phyloP scores from a whole-genome alignment of 2,797 vertebrate genomes.

The Mormyrops attenuatus region DNA sequence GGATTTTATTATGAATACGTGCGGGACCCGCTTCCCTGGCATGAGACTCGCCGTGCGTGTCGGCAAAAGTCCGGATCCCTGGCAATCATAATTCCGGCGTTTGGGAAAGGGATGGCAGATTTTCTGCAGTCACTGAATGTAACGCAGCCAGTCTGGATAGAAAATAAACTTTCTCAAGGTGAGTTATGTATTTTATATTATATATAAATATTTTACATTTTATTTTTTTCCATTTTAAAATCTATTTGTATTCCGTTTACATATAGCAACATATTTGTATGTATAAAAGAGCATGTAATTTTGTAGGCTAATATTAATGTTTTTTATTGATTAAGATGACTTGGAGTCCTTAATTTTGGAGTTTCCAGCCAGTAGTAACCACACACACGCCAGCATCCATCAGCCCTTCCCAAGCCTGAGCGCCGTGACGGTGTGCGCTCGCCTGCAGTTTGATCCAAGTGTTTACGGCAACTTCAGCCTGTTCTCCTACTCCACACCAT shows the following conservation, averaged over 20 bases:
- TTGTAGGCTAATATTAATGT: neutral
- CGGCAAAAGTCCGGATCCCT: constrained; percentile 49
- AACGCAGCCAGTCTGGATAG: constrained; percentile 63
- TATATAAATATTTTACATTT: neutral
- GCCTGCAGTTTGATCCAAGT: constrained; percentile 47
- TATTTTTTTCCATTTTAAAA: neutral
- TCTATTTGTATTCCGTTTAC: neutral
- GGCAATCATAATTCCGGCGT: constrained; percentile 40
- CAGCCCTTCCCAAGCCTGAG: constrained; percentile 56
- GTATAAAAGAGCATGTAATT: neutral
- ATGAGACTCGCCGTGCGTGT: constrained; percentile 46
- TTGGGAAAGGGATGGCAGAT: constrained; percentile 49
- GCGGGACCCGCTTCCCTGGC: constrained; percentile 49
- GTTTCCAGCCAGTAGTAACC: constrained; percentile 47
- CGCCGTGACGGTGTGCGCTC: constrained; percentile 56
- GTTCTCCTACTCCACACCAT: constrained; percentile 61
- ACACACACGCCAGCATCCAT: constrained; percentile 49
- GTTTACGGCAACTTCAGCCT: constrained; percentile 56
- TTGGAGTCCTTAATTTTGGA: constrained; percentile 49
- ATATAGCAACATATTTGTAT: neutral
- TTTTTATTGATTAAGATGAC: constrained; percentile 34
- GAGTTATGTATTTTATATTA: constrained; percentile 38
- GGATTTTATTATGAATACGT: constrained; percentile 55
- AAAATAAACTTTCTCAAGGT: constrained; percentile 48
- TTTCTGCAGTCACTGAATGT: constrained; percentile 62